Base-by-base conservation (phyloP, 2,113 vertebrate species). In the Aldabrachelys gigantea region DNA sequence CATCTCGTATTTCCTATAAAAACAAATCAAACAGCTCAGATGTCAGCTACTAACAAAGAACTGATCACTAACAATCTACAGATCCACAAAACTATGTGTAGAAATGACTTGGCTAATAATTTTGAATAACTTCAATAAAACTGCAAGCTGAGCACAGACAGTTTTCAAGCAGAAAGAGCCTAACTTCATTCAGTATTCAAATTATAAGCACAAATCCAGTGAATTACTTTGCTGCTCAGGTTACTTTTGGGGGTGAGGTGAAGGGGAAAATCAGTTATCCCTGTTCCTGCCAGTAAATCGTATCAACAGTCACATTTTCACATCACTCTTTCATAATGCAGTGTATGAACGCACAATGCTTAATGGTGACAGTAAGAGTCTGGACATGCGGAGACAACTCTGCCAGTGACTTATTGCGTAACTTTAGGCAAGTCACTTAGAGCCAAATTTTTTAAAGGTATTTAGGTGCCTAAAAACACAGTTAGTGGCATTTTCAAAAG, bases 401-500 rank as follows among this genome's bases (percentile, higher is more conserved):
- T 91, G 80, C 29, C 0, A 5, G n/a, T 75, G 59, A 84, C 44
- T 93, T 88, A 95, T 41, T 47, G 44, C 76, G 17, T 72, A 72
- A 92, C 69, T 76, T 85, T 75, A 95, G 82, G 88, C 69, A 95
- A 96, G 84, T 62, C 49, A 57, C 44, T 91, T 22, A 38, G 49
- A 96, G 19, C 92, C 10, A 89, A 92, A 88, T 82, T 90, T 87
- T 91, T 90, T 84, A 90, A 94, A 91, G 88, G n/a, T 52, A 94
- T 53, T 82, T 87, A 83, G 54, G 69, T 57, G 91, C 1, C 12
- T 3, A 89, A 69, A 22, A 90, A 76, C 90, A 31, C 47, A 91
- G 85, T 78, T 87, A 85, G 47, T 80, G 69, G 44, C 54, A 89
- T 90, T 97, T 95, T 49, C 59, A 86, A 91, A 95, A 91, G 52